Percentiles rank a stretch among this genome's conserved stretches.
These are phyloP conservation scores for Drosophila bocki DNA, from an alignment of 1,140 invertebrate genomes.

Conservation along the genomic window DNA sequence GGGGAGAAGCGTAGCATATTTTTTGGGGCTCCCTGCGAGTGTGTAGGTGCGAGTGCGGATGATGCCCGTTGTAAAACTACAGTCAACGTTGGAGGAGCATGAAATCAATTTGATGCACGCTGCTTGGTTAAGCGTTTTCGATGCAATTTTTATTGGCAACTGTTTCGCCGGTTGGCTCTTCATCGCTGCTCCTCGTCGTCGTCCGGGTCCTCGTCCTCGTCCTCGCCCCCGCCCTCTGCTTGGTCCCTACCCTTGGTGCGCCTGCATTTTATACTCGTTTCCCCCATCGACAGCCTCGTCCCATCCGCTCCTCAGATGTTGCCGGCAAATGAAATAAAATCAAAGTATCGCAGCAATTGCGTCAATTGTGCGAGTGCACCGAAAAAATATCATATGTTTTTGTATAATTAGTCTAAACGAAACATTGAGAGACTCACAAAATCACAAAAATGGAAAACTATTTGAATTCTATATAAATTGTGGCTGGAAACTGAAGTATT, in stretches of 20 bases:
- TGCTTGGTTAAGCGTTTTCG: constrained; percentile 82
- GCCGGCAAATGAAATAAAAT: constrained; percentile 79
- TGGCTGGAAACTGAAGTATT: neutral
- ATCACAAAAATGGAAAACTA: neutral
- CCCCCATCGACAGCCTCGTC: constrained; percentile 5
- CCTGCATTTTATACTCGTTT: constrained; percentile 54
- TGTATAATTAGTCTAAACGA: neutral
- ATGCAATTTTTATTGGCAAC: constrained; percentile 83
- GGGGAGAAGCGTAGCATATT: constrained; percentile 65
- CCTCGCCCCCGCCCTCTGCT: neutral
- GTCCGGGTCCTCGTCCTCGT: neutral
- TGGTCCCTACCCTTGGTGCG: constrained; percentile 21
- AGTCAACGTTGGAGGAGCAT: constrained; percentile 53
- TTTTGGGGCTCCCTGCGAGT: constrained; percentile 42
- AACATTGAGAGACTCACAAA: neutral
- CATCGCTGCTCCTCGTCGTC: constrained; percentile 4
- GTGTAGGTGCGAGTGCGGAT: constrained; percentile 25
- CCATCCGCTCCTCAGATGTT: constrained; percentile 37
- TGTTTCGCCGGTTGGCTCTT: constrained; percentile 62
- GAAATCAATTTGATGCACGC: constrained; percentile 82
- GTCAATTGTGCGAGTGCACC: constrained; percentile 68
- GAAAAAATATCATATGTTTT: constrained; percentile 2
- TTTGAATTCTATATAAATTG: neutral
- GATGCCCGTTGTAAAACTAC: constrained; percentile 59
- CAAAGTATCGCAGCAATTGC: constrained; percentile 81